A percentile compares a stretch with the other conserved stretches of the same genome.
Evolutionary conservation across 2,888 invertebrate genomes (phyloP).

Genomic region (Eurytoma adleriae): DNA sequence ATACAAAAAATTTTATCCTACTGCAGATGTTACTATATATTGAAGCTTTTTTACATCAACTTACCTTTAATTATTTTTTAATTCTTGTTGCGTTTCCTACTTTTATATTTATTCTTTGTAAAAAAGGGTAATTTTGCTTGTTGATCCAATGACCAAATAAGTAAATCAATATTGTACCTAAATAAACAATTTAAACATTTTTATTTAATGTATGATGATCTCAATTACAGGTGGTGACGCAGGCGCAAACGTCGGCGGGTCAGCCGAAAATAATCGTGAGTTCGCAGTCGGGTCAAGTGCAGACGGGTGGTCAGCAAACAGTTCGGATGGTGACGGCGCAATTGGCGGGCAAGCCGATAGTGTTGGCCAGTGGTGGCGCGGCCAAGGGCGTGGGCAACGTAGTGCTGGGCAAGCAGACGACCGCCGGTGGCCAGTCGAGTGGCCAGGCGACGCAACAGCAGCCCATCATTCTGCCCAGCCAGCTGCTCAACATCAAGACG

Average conservation of each 20-base stretch:
- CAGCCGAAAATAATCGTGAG: slow-evolving; percentile 72
- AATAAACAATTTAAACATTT: neutral
- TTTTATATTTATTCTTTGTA: too few relatives aligned
- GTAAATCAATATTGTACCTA: slow-evolving; percentile 6
- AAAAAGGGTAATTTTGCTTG: too few relatives aligned
- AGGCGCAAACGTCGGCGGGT: slow-evolving; percentile 69
- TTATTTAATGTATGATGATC: neutral
- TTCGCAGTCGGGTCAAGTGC: slow-evolving; percentile 68
- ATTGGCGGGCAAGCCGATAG: slow-evolving; percentile 73
- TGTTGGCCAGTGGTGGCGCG: slow-evolving; percentile 72
- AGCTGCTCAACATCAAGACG: slow-evolving; percentile 73
- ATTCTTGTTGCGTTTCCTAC: too few relatives aligned
- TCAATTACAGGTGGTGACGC: slow-evolving; percentile 70
- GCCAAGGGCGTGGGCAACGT: slow-evolving; percentile 72
- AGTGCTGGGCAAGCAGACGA: slow-evolving; percentile 68
- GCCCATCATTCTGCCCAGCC: slow-evolving; percentile 73
- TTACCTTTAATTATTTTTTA: neutral
- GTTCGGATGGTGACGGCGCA: slow-evolving; percentile 75
- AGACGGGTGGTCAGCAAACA: slow-evolving; percentile 67
- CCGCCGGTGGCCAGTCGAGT: slow-evolving; percentile 57
- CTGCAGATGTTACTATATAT: too few relatives aligned
- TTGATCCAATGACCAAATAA: neutral
- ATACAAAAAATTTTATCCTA: too few relatives aligned
- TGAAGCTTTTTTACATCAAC: too few relatives aligned
- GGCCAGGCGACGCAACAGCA: slow-evolving; percentile 66